Base-by-base conservation (phyloP, 2,113 vertebrate genomes). In the Asarcornis scutulata region DNA sequence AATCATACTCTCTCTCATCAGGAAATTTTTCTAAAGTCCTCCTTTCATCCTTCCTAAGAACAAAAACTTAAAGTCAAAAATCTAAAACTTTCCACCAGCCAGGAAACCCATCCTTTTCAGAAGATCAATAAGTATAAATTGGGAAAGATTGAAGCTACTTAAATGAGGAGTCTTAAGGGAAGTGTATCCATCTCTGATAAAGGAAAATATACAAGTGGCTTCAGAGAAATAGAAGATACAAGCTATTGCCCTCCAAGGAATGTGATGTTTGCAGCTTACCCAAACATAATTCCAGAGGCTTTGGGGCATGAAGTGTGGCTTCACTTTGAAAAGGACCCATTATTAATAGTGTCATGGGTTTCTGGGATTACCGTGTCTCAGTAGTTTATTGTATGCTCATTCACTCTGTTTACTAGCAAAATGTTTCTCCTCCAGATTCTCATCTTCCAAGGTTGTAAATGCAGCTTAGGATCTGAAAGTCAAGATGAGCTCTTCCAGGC, bases 341-440 rank as follows among this genome's bases (percentile, higher is more conserved):
- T 96, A 95, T 92, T 96, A 94, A 97, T 82, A 84, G 93, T 96
- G 91, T 91, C 91, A 87, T 92, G 88, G 80, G 81, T 90, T 94
- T 82, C 86, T 88, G 88, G 92, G 95, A 96, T 96, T 96, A 97
- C 81, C 69, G 62, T 92, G 86, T 96, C 93, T 96, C 93, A 84
- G 80, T 95, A 83, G 86, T 95, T 96, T 96, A 95, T 92, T 92
- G 86, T 73, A 93, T 76, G 95, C 91, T 96, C 93, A 91, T 96
- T 93, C 93, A 83, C 83, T 93, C 88, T 93, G 74, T 93, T 96
- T 95, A 91, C 91, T 93, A 87, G 77, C 86, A 94, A 95, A 97
- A 93, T 56, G 83, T 94, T 96, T 95, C 83, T 89, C 46, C 58
- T 82, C 58, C 83, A 73, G 77, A 91, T 78, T 90, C 92, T 84